Conservation (phyloP, 1,140 invertebrate genomes). For the Bombus consobrinus region DNA sequence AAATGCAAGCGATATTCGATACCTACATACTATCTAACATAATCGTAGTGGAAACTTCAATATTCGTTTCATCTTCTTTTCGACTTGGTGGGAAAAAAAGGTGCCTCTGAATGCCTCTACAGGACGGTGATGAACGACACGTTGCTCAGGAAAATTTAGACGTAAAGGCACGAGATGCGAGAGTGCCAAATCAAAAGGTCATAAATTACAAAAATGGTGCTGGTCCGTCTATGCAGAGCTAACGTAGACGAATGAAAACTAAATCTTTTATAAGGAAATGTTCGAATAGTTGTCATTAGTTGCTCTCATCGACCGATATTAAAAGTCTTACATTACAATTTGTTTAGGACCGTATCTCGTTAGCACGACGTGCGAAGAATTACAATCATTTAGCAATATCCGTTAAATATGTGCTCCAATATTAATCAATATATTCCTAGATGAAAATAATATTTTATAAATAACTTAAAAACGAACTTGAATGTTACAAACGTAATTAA, state of each 20-base stretch:
- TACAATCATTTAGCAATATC: slow-evolving; percentile 52
- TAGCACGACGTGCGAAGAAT: slow-evolving; percentile 23
- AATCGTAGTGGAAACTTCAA: slow-evolving; percentile 10
- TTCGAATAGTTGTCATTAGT: slow-evolving; percentile 22
- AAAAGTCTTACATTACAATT: slow-evolving; percentile 9
- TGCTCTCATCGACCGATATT: slow-evolving; percentile 13
- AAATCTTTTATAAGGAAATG: slow-evolving; percentile 41
- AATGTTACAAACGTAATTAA: neutral
- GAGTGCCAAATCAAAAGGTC: slow-evolving; percentile 59
- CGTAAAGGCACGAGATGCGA: slow-evolving; percentile 48
- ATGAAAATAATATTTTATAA: slow-evolving; percentile 24
- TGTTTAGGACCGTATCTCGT: slow-evolving; percentile 29
- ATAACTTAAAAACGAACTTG: neutral
- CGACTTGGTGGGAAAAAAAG: slow-evolving; percentile 40
- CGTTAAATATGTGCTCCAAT: slow-evolving; percentile 18
- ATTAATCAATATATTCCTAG: slow-evolving; percentile 10
- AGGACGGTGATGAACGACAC: slow-evolving; percentile 34
- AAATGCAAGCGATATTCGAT: neutral
- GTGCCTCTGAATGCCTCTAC: slow-evolving; percentile 61
- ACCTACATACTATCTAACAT: slow-evolving; percentile 4
- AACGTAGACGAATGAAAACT: slow-evolving; percentile 33
- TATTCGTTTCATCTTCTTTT: slow-evolving; percentile 29
- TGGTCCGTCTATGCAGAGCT: slow-evolving; percentile 26
- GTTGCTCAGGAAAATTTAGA: slow-evolving; percentile 57
- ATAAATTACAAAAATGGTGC: slow-evolving; percentile 39